Conservation (phyloP, 1,140 invertebrate species). For the Scylla paramamosain region DNA sequence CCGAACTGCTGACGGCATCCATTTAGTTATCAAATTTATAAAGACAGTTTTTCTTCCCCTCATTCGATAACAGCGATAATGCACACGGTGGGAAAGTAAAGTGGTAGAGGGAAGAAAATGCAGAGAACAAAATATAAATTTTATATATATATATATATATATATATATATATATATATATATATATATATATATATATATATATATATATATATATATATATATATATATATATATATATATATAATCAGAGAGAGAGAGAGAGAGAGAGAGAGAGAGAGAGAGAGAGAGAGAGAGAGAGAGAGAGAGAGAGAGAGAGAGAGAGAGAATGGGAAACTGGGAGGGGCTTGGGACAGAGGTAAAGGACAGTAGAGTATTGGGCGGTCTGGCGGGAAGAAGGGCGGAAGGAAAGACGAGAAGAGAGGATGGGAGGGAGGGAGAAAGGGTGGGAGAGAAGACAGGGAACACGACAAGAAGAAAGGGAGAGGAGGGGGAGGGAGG, state of each 20-base stretch:
- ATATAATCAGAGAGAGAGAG: background rate
- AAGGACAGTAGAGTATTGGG: constrained; percentile 11
- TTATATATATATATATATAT: constrained; percentile 49
- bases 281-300: constrained; percentile 26
- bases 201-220: constrained; percentile 60
- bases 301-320: constrained; percentile 59
- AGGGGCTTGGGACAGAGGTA: constrained; percentile 18
- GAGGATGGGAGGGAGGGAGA: background rate
- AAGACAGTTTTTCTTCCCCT: constrained; percentile 51
- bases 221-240: constrained; percentile 58
- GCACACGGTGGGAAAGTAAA: constrained; percentile 31
- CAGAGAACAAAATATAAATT: background rate
- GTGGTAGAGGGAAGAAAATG: background rate
- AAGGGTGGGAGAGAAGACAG: background rate
- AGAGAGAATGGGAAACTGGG: constrained; percentile 47
- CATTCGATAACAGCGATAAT: constrained; percentile 59
- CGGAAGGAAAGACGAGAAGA: background rate
- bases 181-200: constrained; percentile 51
- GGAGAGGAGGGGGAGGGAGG: background rate
- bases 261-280: constrained; percentile 11
- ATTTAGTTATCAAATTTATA: constrained; percentile 65
- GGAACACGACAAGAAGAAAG: constrained; percentile 29
- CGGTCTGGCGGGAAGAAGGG: background rate
- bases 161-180: background rate
- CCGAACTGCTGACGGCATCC: constrained; percentile 38